Conservation (phyloP, 2,888 invertebrate genomes). For the Hypselothyrea guttata region DNA sequence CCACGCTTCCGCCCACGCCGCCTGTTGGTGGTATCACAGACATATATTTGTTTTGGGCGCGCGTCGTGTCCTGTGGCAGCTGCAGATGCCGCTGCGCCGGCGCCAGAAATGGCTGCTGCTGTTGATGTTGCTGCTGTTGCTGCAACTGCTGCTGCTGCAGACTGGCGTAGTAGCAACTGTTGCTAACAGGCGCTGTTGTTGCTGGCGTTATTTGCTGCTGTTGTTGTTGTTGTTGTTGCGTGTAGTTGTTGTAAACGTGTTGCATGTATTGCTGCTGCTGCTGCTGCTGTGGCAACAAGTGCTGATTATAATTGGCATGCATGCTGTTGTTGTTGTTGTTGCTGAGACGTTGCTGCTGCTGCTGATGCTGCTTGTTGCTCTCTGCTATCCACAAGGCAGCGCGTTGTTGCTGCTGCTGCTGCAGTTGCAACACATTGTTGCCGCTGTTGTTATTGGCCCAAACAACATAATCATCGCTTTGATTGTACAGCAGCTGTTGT, state of each 20-base stretch:
- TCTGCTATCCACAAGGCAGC: constrained; percentile 57
- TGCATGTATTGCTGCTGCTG: constrained; percentile 42
- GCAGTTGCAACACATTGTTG: constrained; percentile 22
- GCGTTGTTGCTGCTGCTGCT: constrained; percentile 36
- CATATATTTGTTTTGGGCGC: constrained; percentile 19
- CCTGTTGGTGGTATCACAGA: background rate
- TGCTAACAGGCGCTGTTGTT: constrained; percentile 41
- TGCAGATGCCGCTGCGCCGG: constrained; percentile 43
- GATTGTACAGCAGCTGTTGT: constrained; percentile 38
- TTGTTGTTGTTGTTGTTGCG: constrained; percentile 45
- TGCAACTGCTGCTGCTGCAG: constrained; percentile 38
- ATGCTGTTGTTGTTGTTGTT: constrained; percentile 62
- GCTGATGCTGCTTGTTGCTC: constrained; percentile 55
- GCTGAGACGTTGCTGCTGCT: constrained; percentile 32
- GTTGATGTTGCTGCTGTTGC: constrained; percentile 37
- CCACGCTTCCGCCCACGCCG: background rate
- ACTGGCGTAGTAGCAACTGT: constrained; percentile 38
- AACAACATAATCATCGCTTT: constrained; percentile 42
- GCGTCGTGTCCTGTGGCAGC: constrained; percentile 40
- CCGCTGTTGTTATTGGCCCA: constrained; percentile 51
- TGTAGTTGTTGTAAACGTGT: constrained; percentile 42
- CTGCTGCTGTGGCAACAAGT: constrained; percentile 56
- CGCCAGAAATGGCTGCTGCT: constrained; percentile 41
- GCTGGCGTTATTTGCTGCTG: constrained; percentile 49
- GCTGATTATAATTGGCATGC: constrained; percentile 66